Evolutionary conservation across 2,797 vertebrate species (phyloP), one percentile per base, ranked within the genome.

Genomic region (Anguilla marmorata): DNA sequence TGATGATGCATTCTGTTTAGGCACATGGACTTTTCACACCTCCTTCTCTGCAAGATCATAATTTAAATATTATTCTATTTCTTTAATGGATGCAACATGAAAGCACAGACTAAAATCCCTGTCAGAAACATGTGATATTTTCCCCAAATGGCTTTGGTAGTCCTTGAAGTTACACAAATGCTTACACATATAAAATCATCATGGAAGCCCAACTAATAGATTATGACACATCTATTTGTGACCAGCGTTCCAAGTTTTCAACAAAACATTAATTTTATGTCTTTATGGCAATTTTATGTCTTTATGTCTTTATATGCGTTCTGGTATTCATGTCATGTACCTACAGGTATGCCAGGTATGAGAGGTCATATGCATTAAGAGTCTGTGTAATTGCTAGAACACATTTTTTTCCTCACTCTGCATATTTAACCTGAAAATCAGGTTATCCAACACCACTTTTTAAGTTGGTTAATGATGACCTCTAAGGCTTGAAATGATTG

Each of bases 1-100:
- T 82, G 79, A 48, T 50, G 79, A 82, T 82, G 45, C 79, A 82
- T 82, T 82, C 79, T 82, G 79, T 50, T 82, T 48, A 82, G 79
- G n/a, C 79, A 82, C 79, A 82, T 82, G 79, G 79, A 82, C 41
- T 82, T 82, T 82, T 82, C 79, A 82, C 79, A 82, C 41, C 41
- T 50, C 79, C 41, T 82, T 45, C 45, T 82, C 21, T 8, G 45
- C 21, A 21, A 82, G 79, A 82, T 50, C 12, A 48, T 82, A 27
- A 82, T 50, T 19, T 82, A 50, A n/a, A 50, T 82, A 82, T 76
- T 33, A 27, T 41, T 48, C 9, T 3, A 24, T 82, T 50, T 82
- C 21, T 48, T n/a, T 16, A 76, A 41, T 76, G 33, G 74, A 16
- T 5, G 33, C 74, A 76, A 41, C 74, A 76, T 41, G 33, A 76